These are phyloP conservation scores for Oriolus oriolus DNA, from an alignment of 2,113 vertebrate species.

Conservation along the genomic window DNA sequence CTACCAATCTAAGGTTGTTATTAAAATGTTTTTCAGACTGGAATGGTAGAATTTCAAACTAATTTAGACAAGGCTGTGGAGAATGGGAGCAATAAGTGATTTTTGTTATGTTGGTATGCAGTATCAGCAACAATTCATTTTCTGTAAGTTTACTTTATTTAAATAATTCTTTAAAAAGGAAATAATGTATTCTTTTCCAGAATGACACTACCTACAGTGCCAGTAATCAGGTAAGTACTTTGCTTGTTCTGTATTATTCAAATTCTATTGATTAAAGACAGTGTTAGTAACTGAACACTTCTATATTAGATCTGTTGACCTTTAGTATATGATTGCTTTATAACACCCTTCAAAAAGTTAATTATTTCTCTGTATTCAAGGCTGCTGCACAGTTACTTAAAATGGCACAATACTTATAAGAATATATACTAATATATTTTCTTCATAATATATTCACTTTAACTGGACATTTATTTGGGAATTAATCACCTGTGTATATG, in stretches of 20 bases:
- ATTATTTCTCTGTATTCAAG: neutral
- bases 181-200: constrained; percentile 11
- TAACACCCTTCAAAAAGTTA: neutral
- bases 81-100: neutral
- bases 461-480: neutral
- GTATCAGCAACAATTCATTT: neutral
- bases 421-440: neutral
- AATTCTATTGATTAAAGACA: neutral
- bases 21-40: neutral
- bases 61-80: neutral
- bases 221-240: constrained; percentile 1
- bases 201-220: constrained; percentile 15
- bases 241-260: neutral
- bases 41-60: neutral
- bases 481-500: neutral
- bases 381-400: neutral
- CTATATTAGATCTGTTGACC: neutral
- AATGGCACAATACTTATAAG: neutral
- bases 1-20: neutral
- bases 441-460: neutral
- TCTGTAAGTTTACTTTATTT: neutral
- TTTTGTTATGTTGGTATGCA: neutral
- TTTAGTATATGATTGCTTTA: neutral
- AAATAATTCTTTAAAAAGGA: neutral
- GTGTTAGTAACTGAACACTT: neutral